These are phyloP conservation scores for Pogonophryne albipinna DNA, from an alignment of 2,797 vertebrate genomes.

Conservation along the genomic window DNA sequence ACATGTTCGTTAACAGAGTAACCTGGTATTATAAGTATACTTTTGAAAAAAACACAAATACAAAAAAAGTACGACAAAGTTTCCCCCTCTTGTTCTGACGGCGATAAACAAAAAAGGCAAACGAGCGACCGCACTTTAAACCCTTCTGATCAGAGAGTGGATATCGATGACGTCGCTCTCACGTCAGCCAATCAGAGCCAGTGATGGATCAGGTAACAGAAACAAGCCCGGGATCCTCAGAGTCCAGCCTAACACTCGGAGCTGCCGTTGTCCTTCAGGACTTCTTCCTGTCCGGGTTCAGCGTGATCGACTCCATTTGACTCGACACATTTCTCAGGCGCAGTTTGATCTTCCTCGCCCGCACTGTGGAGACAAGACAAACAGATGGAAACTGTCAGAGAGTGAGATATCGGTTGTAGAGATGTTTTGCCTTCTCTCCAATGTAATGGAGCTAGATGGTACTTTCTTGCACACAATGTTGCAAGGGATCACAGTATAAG, in stretches of 20 bases:
- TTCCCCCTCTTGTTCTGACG: conserved; percentile 21
- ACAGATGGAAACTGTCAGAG: neutral
- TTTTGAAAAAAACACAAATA: neutral
- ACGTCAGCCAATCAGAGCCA: conserved; percentile 12
- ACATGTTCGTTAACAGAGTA: neutral
- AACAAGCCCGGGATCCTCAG: conserved; percentile 34
- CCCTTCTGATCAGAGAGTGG: conserved; percentile 5
- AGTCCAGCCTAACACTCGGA: conserved; percentile 73
- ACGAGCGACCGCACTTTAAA: conserved; percentile 15
- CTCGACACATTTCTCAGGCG: conserved; percentile 32
- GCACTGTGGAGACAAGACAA: conserved; percentile 61
- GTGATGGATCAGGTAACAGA: conserved; percentile 2
- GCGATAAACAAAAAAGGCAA: conserved; percentile 22
- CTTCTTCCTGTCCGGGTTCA: neutral
- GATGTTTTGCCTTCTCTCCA: no score
- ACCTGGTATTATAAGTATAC: neutral
- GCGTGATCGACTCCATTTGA: conserved; percentile 68
- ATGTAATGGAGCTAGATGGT: no score
- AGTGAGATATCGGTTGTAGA: neutral
- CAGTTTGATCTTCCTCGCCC: conserved; percentile 38
- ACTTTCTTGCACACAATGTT: no score
- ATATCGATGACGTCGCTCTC: neutral
- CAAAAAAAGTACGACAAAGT: conserved; percentile 14
- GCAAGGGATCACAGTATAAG: no score
- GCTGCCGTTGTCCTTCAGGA: conserved; percentile 42